phyloP scores from a whole-genome alignment of 37 sponge, comb jelly and placozoan species.

The Theonella swinhoei region DNA sequence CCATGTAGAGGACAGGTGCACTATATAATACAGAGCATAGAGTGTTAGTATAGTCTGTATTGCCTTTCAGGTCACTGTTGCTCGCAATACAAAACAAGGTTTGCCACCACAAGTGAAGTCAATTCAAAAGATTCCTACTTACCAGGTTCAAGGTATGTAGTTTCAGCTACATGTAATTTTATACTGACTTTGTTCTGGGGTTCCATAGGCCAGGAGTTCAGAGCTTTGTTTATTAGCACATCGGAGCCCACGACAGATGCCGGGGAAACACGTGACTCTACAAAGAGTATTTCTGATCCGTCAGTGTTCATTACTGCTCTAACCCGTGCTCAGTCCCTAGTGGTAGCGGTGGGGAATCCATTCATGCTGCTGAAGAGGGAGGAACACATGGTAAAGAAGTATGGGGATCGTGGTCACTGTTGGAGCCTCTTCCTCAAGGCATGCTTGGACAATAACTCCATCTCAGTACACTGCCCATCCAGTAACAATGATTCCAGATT shows the following conservation, averaged over 20 bases:
- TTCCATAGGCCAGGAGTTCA: slow-evolving; percentile 44
- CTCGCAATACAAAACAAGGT: background rate
- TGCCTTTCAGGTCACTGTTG: background rate
- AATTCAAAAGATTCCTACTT: slow-evolving; percentile 13
- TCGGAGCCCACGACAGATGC: slow-evolving; percentile 43
- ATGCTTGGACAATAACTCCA: slow-evolving; percentile 35
- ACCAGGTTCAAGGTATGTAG: slow-evolving; percentile 31
- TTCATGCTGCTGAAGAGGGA: slow-evolving; percentile 41
- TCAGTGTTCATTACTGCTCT: slow-evolving; percentile 60
- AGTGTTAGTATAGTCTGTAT: background rate
- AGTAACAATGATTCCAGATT: background rate
- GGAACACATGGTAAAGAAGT: slow-evolving; percentile 37
- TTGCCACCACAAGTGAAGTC: background rate
- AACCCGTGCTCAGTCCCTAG: slow-evolving; percentile 61
- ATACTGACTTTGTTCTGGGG: too few relatives aligned
- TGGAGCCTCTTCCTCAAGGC: slow-evolving; percentile 63
- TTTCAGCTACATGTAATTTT: background rate
- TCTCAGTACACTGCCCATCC: background rate
- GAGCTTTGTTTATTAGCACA: slow-evolving; percentile 46
- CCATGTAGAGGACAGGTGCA: slow-evolving; percentile 47
- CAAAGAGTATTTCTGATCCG: slow-evolving; percentile 52
- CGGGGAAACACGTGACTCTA: slow-evolving; percentile 20
- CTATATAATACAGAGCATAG: too few relatives aligned
- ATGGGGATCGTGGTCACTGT: slow-evolving; percentile 35
- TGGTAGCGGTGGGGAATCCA: slow-evolving; percentile 60